A percentile compares a stretch with the other conserved stretches of the same genome.
Evolutionary conservation across 1,140 invertebrate species (phyloP).

Genomic region (Dermatophagoides farinae): DNA sequence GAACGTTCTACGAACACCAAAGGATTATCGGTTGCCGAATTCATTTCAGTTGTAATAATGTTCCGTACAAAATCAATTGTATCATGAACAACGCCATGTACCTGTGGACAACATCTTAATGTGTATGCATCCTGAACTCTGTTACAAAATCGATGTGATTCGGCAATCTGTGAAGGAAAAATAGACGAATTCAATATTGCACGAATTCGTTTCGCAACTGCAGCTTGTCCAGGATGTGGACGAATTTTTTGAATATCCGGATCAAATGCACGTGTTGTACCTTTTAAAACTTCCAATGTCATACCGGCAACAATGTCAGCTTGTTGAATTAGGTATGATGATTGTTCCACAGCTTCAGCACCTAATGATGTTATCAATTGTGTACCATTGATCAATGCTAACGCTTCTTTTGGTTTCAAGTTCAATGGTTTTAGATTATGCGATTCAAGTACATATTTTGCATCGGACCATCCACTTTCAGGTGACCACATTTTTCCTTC

Average conservation of each 20-base stretch:
- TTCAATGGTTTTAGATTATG: slow-evolving; percentile 38
- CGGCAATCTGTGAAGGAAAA: slow-evolving; percentile 46
- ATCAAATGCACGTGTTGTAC: slow-evolving; percentile 46
- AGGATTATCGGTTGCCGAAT: slow-evolving; percentile 52
- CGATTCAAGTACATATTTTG: slow-evolving; percentile 33
- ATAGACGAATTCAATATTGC: slow-evolving; percentile 44
- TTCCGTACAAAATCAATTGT: slow-evolving; percentile 43
- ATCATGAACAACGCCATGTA: slow-evolving; percentile 45
- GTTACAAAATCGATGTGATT: slow-evolving; percentile 46
- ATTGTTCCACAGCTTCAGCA: slow-evolving; percentile 42
- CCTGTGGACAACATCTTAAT: slow-evolving; percentile 45
- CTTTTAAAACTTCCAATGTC: slow-evolving; percentile 47
- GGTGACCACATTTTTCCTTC: slow-evolving; percentile 57
- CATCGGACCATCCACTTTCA: slow-evolving; percentile 45
- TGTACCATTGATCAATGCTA: slow-evolving; percentile 52
- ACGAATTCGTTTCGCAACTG: slow-evolving; percentile 39
- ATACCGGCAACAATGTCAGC: slow-evolving; percentile 49
- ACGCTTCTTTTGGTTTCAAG: slow-evolving; percentile 44
- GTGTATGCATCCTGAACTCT: slow-evolving; percentile 54
- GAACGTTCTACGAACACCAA: slow-evolving; percentile 44
- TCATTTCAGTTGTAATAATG: slow-evolving; percentile 43
- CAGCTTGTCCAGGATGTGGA: slow-evolving; percentile 43
- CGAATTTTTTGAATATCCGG: slow-evolving; percentile 42
- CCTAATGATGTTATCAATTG: slow-evolving; percentile 49
- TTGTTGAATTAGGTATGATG: slow-evolving; percentile 38